Evolutionary conservation across 2,888 invertebrate genomes (phyloP), one percentile per base, ranked within the genome.

Genomic region (Clunio marinus): DNA sequence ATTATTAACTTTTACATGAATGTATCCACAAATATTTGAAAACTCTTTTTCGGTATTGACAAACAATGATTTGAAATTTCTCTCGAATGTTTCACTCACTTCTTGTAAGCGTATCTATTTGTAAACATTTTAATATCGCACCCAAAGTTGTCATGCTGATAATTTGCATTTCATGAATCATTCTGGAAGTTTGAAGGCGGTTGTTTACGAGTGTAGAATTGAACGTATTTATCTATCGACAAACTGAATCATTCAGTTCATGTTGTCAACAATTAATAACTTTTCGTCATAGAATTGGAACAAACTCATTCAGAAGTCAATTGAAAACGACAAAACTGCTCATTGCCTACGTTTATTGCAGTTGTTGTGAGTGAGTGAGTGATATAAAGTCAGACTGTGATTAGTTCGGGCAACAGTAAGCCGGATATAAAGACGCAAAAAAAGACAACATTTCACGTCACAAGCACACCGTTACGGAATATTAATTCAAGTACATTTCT

Each of bases 351-450:
- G 51, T 22, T 20, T 15, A 20, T 10, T n/a, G n/a, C n/a, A n/a
- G n/a, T n/a, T n/a, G n/a, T n/a, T n/a, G n/a, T n/a, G n/a, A n/a
- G n/a, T n/a, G n/a, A n/a, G n/a, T n/a, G n/a, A n/a, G n/a, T n/a
- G n/a, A n/a, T n/a, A n/a, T n/a, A 32, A 10, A 32, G 10, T 58
- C 58, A 35, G 62, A 62, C 62, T 37, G 37, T 41, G 62, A 62
- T 41, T 35, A 41, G n/a, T 41, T 41, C n/a, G n/a, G n/a, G n/a
- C n/a, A n/a, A n/a, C n/a, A n/a, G n/a, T 8, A 62, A 62, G 41
- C 62, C 62, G 62, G 62, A 62, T 62, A n/a, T 25, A 8, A 59
- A 32, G 41, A 24, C 58, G 58, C 58, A 58, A n/a, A 8, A 2
- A 17, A 51, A 17, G 22, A 20, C n/a, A n/a, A n/a, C n/a, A n/a